Conservation (phyloP, 2,888 invertebrate species). For the Sericinus montela region DNA sequence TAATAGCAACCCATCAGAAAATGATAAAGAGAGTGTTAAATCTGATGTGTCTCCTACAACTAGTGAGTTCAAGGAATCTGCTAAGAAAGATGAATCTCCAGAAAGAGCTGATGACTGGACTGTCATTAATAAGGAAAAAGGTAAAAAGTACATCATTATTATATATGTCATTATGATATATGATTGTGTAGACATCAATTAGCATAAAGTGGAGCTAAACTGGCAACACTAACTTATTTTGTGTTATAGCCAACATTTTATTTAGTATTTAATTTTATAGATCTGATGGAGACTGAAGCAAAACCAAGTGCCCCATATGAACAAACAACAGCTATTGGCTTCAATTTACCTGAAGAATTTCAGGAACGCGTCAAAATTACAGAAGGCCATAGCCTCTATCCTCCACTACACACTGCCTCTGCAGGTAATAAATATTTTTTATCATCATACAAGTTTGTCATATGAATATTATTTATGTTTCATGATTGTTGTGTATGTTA, state of each 20-base stretch:
- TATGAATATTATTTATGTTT: too few species aligned
- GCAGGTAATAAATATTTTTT: conserved; percentile 61
- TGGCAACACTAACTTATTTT: too few species aligned
- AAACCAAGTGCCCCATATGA: conserved; percentile 30
- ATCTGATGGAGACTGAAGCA: conserved; percentile 41
- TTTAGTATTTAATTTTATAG: conserved; percentile 27
- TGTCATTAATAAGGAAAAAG: conserved; percentile 60
- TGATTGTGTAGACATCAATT: too few species aligned
- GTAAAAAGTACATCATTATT: conserved; percentile 28
- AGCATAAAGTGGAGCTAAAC: too few species aligned
- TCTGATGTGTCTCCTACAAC: conserved; percentile 27
- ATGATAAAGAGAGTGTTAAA: conserved; percentile 21
- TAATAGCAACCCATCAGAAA: conserved; percentile 1
- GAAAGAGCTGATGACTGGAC: conserved; percentile 63
- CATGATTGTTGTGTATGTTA: too few species aligned
- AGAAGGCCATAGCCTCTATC: conserved; percentile 47
- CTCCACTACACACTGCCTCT: conserved; percentile 52
- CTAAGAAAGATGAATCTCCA: conserved; percentile 40
- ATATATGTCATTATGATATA: too few species aligned
- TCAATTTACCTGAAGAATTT: conserved; percentile 55
- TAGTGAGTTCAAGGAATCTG: conserved; percentile 4
- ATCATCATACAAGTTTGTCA: too few species aligned
- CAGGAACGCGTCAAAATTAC: conserved; percentile 43
- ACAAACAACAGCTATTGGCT: conserved; percentile 39
- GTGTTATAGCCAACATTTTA: too few species aligned